These are phyloP conservation scores for Scaptomyza montana DNA, from an alignment of 1,140 invertebrate genomes.

Conservation along the genomic window DNA sequence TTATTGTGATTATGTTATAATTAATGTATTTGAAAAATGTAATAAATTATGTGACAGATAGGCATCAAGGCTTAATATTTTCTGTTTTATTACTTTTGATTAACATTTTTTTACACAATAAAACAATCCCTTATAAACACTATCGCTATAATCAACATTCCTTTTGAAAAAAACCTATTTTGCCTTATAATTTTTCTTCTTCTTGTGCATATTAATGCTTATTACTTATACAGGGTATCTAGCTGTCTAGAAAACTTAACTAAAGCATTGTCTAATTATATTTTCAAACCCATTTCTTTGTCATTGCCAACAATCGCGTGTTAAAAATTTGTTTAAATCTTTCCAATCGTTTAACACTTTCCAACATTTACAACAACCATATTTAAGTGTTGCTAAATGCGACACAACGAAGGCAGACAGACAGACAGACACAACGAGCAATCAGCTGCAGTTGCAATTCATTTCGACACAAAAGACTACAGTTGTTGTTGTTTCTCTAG, in stretches of 20 bases:
- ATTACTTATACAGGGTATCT: too few species aligned
- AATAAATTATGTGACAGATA: neutral
- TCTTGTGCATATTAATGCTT: too few species aligned
- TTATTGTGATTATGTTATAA: neutral
- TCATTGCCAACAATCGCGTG: conserved; percentile 15
- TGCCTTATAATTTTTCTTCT: too few species aligned
- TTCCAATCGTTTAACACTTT: conserved; percentile 20
- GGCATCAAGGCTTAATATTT: neutral
- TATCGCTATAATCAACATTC: too few species aligned
- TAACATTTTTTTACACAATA: too few species aligned
- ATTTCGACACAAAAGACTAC: conserved; percentile 60
- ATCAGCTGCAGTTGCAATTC: conserved; percentile 51
- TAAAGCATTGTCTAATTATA: neutral
- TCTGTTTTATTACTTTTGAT: too few species aligned
- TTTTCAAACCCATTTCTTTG: neutral
- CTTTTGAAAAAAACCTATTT: too few species aligned
- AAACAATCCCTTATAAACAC: too few species aligned
- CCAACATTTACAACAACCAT: conserved; percentile 19
- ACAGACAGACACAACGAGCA: conserved; percentile 2
- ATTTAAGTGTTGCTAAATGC: conserved; percentile 22
- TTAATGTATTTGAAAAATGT: conserved; percentile 1
- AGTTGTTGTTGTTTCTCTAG: conserved; percentile 11
- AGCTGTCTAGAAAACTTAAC: too few species aligned
- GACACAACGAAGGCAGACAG: conserved; percentile 15
- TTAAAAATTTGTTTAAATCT: conserved; percentile 11